Conservation (phyloP, 2,113 vertebrate genomes). For the Diphyllodes magnificus region DNA sequence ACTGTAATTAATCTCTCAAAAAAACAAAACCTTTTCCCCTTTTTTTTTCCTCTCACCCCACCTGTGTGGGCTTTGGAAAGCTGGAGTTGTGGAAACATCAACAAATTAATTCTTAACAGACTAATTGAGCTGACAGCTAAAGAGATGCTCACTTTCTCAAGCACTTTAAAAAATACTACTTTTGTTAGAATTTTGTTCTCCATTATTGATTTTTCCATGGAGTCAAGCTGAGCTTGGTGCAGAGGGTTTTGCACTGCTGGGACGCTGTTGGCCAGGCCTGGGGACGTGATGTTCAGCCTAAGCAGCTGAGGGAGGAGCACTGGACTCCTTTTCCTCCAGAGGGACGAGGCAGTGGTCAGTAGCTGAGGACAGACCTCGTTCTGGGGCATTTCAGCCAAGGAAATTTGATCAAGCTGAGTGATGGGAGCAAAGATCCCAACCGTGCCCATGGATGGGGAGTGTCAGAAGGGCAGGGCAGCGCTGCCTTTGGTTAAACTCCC, state of each 20-base stretch:
- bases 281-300: background rate
- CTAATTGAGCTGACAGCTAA: background rate
- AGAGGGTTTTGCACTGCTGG: background rate
- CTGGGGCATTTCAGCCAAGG: background rate
- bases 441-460: background rate
- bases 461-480: background rate
- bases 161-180: background rate
- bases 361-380: background rate
- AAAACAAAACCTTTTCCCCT: background rate
- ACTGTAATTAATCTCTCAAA: background rate
- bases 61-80: constrained; percentile 2
- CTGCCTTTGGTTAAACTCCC: background rate
- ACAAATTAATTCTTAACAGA: constrained; percentile 3
- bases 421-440: background rate
- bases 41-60: background rate
- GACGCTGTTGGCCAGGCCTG: background rate
- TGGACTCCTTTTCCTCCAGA: background rate
- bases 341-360: background rate
- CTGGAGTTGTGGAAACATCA: background rate
- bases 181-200: background rate
- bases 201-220: background rate
- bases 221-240: background rate
- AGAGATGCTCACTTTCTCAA: background rate
- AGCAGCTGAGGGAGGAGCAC: background rate
- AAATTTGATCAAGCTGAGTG: background rate